A percentile compares a stretch with the other conserved stretches of the same genome.
Conservation (phyloP, 2,797 vertebrate genomes). For the Sebastiscus tertius region DNA sequence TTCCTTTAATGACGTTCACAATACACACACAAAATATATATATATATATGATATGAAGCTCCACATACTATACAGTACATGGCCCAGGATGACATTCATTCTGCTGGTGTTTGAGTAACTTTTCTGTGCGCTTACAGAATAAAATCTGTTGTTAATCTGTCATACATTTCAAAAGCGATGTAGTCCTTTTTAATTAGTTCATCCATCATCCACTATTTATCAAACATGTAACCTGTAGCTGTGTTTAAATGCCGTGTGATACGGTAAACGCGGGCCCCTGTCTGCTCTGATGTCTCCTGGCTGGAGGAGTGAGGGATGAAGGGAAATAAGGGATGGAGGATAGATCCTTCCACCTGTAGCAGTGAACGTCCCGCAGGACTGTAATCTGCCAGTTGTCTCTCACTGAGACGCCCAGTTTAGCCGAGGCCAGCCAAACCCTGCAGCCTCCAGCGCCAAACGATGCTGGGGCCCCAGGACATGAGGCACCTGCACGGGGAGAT, state of each 20-base stretch:
- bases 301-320: conserved; percentile 29
- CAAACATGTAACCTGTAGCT: conserved; percentile 45
- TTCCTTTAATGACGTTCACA: not conserved
- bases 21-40: not conserved
- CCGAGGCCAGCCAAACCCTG: conserved; percentile 52
- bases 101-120: not conserved
- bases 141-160: not conserved
- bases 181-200: conserved; percentile 46
- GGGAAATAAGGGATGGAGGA: conserved; percentile 40
- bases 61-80: not conserved
- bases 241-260: conserved; percentile 47
- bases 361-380: conserved; percentile 68
- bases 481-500: conserved; percentile 84
- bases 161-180: conserved; percentile 16
- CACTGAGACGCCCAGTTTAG: conserved; percentile 70
- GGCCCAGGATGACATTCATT: not conserved
- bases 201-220: conserved; percentile 39
- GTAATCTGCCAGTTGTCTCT: conserved; percentile 82
- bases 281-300: conserved; percentile 62
- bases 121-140: not conserved
- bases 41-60: no score
- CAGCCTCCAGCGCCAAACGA: conserved; percentile 68
- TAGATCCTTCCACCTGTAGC: conserved; percentile 75
- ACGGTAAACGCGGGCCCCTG: conserved; percentile 25
- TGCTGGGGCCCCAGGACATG: conserved; percentile 72